Percentiles rank a stretch among this genome's conserved stretches.
These are phyloP conservation scores for Stenodema calcarata DNA, from an alignment of 2,888 invertebrate species.

Conservation along the genomic window DNA sequence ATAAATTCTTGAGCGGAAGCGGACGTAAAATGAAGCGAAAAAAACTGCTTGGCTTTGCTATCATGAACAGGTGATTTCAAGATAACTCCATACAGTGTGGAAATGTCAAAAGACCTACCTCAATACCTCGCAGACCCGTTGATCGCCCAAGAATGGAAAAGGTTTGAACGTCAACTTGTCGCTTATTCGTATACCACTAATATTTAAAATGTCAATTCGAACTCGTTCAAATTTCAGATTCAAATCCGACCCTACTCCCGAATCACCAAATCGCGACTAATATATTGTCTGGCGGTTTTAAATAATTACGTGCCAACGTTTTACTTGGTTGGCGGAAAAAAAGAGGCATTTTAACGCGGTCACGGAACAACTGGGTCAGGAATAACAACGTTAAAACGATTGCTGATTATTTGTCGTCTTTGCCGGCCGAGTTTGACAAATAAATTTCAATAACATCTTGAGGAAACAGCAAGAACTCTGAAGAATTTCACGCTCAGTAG, in stretches of 20 bases:
- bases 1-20: too few species aligned
- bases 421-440: neutral
- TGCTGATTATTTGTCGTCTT: neutral
- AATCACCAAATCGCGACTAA: neutral
- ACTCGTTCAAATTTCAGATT: neutral
- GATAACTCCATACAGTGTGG: too few species aligned
- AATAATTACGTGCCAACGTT: neutral
- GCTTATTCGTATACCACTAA: too few species aligned
- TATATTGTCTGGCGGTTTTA: neutral
- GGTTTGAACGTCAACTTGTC: too few species aligned
- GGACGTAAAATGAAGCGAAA: too few species aligned
- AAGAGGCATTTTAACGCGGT: neutral
- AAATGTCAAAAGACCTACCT: too few species aligned
- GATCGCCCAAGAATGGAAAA: too few species aligned
- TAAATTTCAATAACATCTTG: neutral
- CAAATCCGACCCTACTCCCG: neutral
- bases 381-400: neutral
- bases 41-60: too few species aligned
- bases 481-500: neutral
- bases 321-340: slow-evolving; percentile 6
- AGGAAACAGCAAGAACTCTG: neutral
- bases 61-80: too few species aligned
- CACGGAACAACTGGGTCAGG: neutral
- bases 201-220: too few species aligned
- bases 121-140: too few species aligned